phyloP scores from a whole-genome alignment of 30 jellyfish, hydroid and myxozoan genomes.

The Phacellophora camtschatica region DNA sequence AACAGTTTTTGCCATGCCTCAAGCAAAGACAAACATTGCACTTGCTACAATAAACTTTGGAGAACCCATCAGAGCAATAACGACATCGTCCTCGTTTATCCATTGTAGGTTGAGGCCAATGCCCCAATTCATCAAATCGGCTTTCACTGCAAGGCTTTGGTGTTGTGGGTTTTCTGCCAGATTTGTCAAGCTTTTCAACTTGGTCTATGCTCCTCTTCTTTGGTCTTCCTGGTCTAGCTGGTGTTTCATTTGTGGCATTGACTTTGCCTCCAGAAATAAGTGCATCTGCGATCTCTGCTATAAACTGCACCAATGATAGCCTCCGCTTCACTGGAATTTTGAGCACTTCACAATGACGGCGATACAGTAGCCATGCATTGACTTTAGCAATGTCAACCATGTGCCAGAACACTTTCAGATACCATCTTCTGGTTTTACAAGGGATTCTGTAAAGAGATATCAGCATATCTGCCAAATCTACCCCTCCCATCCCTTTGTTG shows the following conservation, averaged over 20 bases:
- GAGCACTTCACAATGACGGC: constrained; percentile 50
- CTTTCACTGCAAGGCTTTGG: constrained; percentile 27
- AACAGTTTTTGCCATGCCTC: constrained; percentile 21
- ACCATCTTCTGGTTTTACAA: constrained; percentile 61
- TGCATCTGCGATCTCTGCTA: constrained; percentile 19
- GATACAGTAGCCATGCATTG: constrained; percentile 76
- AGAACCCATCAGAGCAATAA: constrained; percentile 28
- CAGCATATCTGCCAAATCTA: constrained; percentile 65
- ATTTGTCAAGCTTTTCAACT: not conserved
- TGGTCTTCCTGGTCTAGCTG: constrained; percentile 34
- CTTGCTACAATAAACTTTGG: constrained; percentile 34
- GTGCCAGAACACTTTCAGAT: constrained; percentile 71
- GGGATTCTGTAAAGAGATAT: constrained; percentile 57
- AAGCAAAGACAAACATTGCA: constrained; percentile 58
- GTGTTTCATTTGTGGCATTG: not conserved
- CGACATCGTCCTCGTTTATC: constrained; percentile 30
- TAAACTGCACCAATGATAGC: not conserved
- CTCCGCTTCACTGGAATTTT: not conserved
- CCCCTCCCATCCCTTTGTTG: constrained; percentile 75
- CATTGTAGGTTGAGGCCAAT: constrained; percentile 40
- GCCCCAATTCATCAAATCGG: constrained; percentile 33
- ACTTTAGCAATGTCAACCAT: constrained; percentile 62
- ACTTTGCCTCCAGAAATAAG: constrained; percentile 1
- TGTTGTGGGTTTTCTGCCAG: constrained; percentile 35
- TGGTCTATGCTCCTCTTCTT: not conserved